Evolutionary conservation across 2,888 invertebrate species (phyloP).

Genomic region (Phengaris arion): DNA sequence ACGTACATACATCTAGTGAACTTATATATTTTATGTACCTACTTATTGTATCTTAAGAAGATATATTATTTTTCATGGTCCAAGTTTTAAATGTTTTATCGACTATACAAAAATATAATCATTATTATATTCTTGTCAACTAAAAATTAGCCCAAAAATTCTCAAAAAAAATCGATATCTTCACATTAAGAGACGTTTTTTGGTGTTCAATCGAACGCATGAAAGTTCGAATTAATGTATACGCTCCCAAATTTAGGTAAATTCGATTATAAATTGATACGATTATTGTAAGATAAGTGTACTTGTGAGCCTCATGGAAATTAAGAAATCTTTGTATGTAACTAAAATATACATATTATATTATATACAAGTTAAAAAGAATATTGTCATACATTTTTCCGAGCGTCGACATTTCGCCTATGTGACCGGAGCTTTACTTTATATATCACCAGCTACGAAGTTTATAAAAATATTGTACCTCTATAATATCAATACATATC

Average conservation of each 20-base stretch:
- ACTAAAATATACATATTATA: constrained; percentile 75
- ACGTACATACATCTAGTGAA: constrained; percentile 75
- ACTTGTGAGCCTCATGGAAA: constrained; percentile 74
- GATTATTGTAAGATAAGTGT: constrained; percentile 74
- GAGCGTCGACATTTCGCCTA: constrained; percentile 71
- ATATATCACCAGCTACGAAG: constrained; percentile 33
- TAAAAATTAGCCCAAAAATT: constrained; percentile 74
- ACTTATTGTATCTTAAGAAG: constrained; percentile 77
- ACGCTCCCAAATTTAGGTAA: constrained; percentile 77
- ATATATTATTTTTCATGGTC: constrained; percentile 80
- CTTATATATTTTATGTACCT: constrained; percentile 79
- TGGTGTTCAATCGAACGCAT: constrained; percentile 77
- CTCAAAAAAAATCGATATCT: constrained; percentile 71
- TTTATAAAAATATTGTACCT: constrained; percentile 38
- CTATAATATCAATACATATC: constrained; percentile 65
- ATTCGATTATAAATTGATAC: constrained; percentile 77
- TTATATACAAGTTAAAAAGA: constrained; percentile 75
- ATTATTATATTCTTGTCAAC: constrained; percentile 78
- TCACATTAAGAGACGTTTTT: constrained; percentile 75
- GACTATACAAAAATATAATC: constrained; percentile 79
- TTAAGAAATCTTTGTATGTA: constrained; percentile 78
- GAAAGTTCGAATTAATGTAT: constrained; percentile 74
- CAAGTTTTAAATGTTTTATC: constrained; percentile 80
- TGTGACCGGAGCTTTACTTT: constrained; percentile 43
- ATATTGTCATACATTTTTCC: constrained; percentile 72